A percentile compares a stretch with the other conserved stretches of the same genome.
Conservation (phyloP, 2,797 vertebrate species). For the Poeciliopsis infans region DNA sequence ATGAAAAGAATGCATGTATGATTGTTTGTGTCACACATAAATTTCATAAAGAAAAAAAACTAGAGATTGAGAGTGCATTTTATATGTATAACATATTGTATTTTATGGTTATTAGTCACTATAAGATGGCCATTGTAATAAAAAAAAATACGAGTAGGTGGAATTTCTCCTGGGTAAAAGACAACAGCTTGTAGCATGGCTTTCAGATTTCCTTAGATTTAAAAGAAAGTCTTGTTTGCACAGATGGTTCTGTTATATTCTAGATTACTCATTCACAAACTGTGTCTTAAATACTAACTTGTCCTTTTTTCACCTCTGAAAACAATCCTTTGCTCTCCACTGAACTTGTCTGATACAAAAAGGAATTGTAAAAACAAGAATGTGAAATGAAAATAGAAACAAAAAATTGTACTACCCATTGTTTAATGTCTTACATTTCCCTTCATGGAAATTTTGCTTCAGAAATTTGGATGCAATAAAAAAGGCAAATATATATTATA, state of each 20-base stretch:
- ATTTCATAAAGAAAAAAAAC: neutral
- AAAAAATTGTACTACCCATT: neutral
- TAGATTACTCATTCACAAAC: neutral
- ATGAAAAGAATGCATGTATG: neutral
- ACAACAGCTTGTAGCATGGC: neutral
- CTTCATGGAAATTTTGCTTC: neutral
- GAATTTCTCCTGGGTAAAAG: neutral
- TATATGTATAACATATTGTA: neutral
- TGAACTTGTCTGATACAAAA: neutral
- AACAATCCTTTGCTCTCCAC: neutral
- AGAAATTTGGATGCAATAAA: neutral
- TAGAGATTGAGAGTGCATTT: neutral
- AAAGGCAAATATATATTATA: neutral
- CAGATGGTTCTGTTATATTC: neutral
- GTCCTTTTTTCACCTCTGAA: neutral
- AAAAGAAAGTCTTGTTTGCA: neutral
- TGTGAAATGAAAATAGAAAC: neutral
- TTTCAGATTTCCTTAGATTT: neutral
- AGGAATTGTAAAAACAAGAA: neutral
- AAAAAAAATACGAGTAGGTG: neutral
- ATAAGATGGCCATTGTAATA: neutral
- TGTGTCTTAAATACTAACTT: neutral
- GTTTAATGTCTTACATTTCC: neutral
- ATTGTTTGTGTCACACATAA: neutral
- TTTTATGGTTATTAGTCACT: neutral